phyloP scores from a whole-genome alignment of 2,888 invertebrate species.

The Blastobasis lacticolella region DNA sequence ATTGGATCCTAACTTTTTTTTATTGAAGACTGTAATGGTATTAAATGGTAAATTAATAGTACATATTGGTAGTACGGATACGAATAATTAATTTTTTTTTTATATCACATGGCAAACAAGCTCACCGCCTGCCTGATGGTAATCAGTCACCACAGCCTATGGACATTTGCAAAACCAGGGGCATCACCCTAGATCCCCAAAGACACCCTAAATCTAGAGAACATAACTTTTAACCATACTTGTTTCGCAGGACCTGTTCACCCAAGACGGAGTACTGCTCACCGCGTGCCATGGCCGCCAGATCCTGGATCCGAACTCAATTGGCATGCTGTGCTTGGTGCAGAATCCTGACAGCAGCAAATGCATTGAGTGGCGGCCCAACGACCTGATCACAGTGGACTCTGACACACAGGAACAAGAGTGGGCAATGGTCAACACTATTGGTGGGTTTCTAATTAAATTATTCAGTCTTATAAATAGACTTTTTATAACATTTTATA shows the following conservation, averaged over 20 bases:
- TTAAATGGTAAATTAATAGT: too few species aligned
- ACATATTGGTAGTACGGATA: too few species aligned
- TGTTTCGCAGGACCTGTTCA: slow-evolving; percentile 77
- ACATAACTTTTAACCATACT: background rate
- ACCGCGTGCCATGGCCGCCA: slow-evolving; percentile 77
- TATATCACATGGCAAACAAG: too few species aligned
- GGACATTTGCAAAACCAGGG: too few species aligned
- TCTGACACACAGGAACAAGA: slow-evolving; percentile 86
- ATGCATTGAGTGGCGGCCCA: slow-evolving; percentile 88
- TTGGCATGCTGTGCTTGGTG: slow-evolving; percentile 80
- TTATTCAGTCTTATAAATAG: too few species aligned
- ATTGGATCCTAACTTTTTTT: too few species aligned
- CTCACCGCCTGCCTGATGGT: too few species aligned
- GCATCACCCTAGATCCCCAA: too few species aligned
- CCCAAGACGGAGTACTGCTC: slow-evolving; percentile 86
- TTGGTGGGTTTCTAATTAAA: slow-evolving; percentile 45
- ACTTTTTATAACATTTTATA: too few species aligned
- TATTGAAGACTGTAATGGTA: too few species aligned
- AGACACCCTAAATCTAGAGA: background rate
- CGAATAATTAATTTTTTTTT: too few species aligned
- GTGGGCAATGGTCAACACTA: slow-evolving; percentile 89
- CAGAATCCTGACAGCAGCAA: slow-evolving; percentile 76
- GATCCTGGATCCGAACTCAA: slow-evolving; percentile 76
- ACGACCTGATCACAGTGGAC: slow-evolving; percentile 83
- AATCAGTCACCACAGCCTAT: too few species aligned